Evolutionary conservation across 2,797 vertebrate genomes (phyloP).

Genomic region (Rhinogobio ventralis): DNA sequence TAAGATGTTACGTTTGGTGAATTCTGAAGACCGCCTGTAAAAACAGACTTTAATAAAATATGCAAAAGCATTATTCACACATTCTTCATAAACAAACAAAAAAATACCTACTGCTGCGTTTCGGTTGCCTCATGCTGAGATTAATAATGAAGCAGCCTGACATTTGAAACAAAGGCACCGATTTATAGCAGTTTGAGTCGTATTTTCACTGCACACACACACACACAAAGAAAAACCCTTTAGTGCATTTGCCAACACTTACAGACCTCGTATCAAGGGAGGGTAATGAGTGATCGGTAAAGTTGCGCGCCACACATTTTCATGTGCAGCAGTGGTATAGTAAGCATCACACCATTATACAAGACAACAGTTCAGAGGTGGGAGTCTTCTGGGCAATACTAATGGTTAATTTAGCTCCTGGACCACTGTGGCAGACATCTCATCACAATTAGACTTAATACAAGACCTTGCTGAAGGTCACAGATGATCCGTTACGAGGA

Average conservation of each 20-base stretch:
- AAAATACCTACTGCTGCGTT: constrained; percentile 27
- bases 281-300: constrained; percentile 13
- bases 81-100: constrained; percentile 31
- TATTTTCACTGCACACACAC: constrained; percentile 3
- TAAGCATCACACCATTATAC: constrained; percentile 37
- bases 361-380: constrained; percentile 15
- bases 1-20: background rate
- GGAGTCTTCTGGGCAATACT: constrained; percentile 43
- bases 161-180: constrained; percentile 41
- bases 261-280: constrained; percentile 19
- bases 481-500: constrained; percentile 64
- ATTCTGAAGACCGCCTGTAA: constrained; percentile 7
- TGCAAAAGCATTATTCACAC: constrained; percentile 19
- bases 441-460: constrained; percentile 74
- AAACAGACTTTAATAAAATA: constrained; percentile 35
- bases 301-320: constrained; percentile 16
- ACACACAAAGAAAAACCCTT: background rate
- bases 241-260: constrained; percentile 15
- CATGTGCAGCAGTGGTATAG: constrained; percentile 16
- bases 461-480: constrained; percentile 74
- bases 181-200: constrained; percentile 21
- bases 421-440: constrained; percentile 68
- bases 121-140: constrained; percentile 41
- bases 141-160: constrained; percentile 48
- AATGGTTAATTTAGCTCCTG: constrained; percentile 63